Base-by-base conservation (phyloP, 2,888 invertebrate species). In the Hyppa rectilinea region DNA sequence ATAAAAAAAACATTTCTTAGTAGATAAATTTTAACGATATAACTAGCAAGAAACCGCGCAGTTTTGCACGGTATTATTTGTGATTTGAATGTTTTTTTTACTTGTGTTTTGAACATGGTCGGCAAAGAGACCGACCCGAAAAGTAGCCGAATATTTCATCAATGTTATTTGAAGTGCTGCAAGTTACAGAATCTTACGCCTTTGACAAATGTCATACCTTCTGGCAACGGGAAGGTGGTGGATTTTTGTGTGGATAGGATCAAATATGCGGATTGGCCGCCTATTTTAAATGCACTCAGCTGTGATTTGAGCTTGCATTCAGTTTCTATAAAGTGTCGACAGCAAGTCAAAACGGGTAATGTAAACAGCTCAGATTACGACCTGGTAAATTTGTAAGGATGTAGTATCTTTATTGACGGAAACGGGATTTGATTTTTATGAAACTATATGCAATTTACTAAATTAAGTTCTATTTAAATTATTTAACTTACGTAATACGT, bases 221-320 rank as follows among this genome's bases (percentile, higher is more conserved):
- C 92, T n/a, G 92, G 92, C 53, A 95, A 95, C 67, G 96, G 96
- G 26, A 95, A 96, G 60, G 91, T 94, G 50, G 85, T 97, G 75
- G 98, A 98, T 82, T 97, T 98, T 85, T 97, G 96, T 79, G 97
- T 97, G 62, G 98, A 98, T 87, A 96, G 98, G 80, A 96, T 98
- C 61, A 97, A 97, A 86, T 97, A 97, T 75, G 97, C 96, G 75
- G 98, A 98, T 81, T 98, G 98, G 98, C 95, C 96, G 40, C 97
- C 98, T 2, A 97, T 98, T 59, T 92, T 97, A 61, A 97, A 97
- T 84, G 97, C 98, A 0, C 92, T 98, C 7, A 96, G 97, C 59
- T 96, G 97, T 79, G 98, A 98, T 89, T 96, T 97, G 61, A 97
- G 97, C 73, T 95, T 98, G 6, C 97, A 97, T 89, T 96, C 97